phyloP scores from a whole-genome alignment of 2,797 vertebrate species.

The Leptatherina wallacei region DNA sequence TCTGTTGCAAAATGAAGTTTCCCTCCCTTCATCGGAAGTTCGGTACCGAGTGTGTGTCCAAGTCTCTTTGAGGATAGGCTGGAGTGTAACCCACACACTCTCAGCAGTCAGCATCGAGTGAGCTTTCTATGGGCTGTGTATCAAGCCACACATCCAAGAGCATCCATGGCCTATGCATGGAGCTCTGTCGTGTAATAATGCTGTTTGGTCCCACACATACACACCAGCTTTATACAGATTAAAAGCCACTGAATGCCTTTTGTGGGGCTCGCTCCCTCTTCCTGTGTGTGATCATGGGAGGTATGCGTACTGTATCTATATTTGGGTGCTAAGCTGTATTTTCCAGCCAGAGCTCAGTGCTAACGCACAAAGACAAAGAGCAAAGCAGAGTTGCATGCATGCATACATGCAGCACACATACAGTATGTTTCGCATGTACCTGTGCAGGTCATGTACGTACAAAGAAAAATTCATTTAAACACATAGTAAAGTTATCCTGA shows the following conservation, averaged over 20 bases:
- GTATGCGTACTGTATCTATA: conserved; percentile 58
- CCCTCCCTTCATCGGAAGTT: conserved; percentile 57
- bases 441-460: conserved; percentile 9
- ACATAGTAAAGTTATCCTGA: background rate
- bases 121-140: conserved; percentile 49
- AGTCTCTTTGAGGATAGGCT: conserved; percentile 56
- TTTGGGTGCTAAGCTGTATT: conserved; percentile 64
- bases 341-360: conserved; percentile 59
- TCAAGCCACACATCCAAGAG: conserved; percentile 53
- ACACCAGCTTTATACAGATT: conserved; percentile 52
- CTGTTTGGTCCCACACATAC: conserved; percentile 35
- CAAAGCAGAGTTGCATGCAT: conserved; percentile 43
- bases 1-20: conserved; percentile 67
- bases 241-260: conserved; percentile 52
- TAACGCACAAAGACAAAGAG: conserved; percentile 55
- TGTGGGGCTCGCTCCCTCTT: conserved; percentile 29
- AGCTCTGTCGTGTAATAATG: conserved; percentile 35
- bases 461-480: background rate
- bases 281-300: conserved; percentile 49
- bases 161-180: conserved; percentile 33
- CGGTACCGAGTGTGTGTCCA: conserved; percentile 52
- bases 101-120: conserved; percentile 55
- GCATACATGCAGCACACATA: conserved; percentile 23
- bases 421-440: conserved; percentile 5
- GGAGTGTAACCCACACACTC: conserved; percentile 54